Conservation (phyloP, 2,113 vertebrate genomes). For the Phylloscopus whistleri region DNA sequence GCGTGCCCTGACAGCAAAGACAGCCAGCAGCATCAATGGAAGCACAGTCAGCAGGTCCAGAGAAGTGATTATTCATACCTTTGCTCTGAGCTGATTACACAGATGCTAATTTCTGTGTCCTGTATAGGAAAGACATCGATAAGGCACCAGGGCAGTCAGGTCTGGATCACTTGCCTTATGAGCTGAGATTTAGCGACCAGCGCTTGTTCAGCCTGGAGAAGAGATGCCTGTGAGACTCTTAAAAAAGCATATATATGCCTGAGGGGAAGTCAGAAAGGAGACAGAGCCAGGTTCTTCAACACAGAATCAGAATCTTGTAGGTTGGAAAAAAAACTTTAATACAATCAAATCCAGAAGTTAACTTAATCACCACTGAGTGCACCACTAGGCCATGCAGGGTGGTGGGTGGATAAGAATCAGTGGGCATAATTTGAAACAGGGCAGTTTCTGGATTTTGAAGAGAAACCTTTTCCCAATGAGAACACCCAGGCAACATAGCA, state of each 20-base stretch:
- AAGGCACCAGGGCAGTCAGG: not conserved
- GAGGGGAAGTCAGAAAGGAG: not conserved
- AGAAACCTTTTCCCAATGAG: not conserved
- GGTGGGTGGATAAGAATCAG: not conserved
- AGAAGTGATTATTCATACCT: not conserved
- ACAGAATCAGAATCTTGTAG: not conserved
- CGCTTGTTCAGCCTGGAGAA: not conserved
- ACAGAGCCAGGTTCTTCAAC: not conserved
- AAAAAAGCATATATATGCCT: not conserved
- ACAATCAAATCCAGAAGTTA: not conserved
- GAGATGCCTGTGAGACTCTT: not conserved
- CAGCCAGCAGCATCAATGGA: not conserved
- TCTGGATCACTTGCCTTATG: not conserved
- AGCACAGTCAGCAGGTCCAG: not conserved
- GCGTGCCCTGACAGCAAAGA: not conserved
- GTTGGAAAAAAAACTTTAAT: not conserved
- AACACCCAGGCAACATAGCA: accelerated
- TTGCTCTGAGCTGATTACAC: not conserved
- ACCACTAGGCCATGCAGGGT: not conserved
- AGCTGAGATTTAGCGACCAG: not conserved
- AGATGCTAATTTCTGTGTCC: not conserved
- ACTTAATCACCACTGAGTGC: not conserved
- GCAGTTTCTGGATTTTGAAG: not conserved
- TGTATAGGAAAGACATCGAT: not conserved
- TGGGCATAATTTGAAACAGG: not conserved